These are phyloP conservation scores for Carassius carassius DNA, from an alignment of 2,113 vertebrate genomes.

Conservation along the genomic window DNA sequence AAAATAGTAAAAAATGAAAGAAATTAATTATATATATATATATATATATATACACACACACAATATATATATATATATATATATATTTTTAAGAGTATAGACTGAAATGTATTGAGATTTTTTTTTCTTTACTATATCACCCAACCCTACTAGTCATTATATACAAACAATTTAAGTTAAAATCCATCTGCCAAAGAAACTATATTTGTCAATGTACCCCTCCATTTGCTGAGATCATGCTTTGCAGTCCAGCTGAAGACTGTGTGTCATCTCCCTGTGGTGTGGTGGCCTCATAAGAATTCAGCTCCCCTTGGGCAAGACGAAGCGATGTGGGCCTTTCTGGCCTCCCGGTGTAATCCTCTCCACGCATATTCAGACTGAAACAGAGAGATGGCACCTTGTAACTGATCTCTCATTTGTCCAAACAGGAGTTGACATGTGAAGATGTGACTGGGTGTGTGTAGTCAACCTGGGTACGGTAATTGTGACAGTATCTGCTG, in stretches of 20 bases:
- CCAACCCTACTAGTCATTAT: neutral
- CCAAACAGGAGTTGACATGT: neutral
- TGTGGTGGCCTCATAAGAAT: conserved; percentile 64
- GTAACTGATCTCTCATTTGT: neutral
- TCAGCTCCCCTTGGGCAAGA: conserved; percentile 62
- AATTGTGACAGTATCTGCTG: conserved; percentile 72
- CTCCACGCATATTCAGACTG: conserved; percentile 65
- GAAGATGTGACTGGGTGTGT: neutral
- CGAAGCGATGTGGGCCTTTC: conserved; percentile 67
- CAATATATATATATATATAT: too few species aligned
- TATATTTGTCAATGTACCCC: conserved; percentile 56
- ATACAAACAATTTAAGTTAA: neutral
- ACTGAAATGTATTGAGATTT: too few species aligned
- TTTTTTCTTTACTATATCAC: too few species aligned
- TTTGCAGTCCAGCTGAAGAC: conserved; percentile 54
- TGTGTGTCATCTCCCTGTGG: conserved; percentile 67
- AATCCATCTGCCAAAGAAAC: neutral
- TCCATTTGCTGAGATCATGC: conserved; percentile 47
- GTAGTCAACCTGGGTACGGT: conserved; percentile 77
- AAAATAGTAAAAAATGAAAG: too few species aligned
- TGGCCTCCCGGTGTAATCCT: conserved; percentile 58
- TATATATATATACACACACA: too few species aligned
- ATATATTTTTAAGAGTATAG: too few species aligned
- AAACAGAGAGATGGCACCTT: conserved; percentile 2
- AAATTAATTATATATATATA: too few species aligned